These are phyloP conservation scores for Alcis repandata DNA, from an alignment of 2,888 invertebrate species.

Conservation along the genomic window DNA sequence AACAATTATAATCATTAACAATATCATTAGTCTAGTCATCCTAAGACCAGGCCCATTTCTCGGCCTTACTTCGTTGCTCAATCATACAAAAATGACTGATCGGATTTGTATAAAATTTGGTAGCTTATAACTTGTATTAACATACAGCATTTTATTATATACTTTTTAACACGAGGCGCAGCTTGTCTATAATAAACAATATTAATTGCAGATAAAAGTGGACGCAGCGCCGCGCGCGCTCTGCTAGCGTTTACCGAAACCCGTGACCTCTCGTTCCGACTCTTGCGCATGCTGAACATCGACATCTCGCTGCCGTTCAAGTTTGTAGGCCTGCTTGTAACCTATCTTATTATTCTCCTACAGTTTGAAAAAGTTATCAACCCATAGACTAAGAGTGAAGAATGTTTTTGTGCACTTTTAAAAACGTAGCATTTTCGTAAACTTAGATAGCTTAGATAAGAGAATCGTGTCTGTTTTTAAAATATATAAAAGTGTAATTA, in stretches of 20 bases:
- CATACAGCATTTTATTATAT: too few relatives aligned
- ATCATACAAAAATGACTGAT: too few relatives aligned
- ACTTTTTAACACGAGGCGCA: too few relatives aligned
- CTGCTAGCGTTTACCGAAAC: conserved; percentile 71
- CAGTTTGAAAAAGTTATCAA: conserved; percentile 73
- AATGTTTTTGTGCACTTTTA: background rate
- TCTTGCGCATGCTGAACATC: conserved; percentile 72
- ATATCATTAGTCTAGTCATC: too few relatives aligned
- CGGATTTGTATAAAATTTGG: too few relatives aligned
- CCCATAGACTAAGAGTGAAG: conserved; percentile 40
- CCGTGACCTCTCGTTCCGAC: conserved; percentile 70
- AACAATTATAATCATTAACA: too few relatives aligned
- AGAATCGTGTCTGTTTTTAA: too few relatives aligned
- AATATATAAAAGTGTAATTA: too few relatives aligned
- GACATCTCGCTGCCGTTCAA: conserved; percentile 76
- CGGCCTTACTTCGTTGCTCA: too few relatives aligned
- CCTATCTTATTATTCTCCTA: conserved; percentile 74
- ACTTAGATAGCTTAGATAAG: background rate
- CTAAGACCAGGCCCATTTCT: too few relatives aligned
- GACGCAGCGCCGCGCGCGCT: conserved; percentile 69
- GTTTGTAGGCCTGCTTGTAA: conserved; percentile 68
- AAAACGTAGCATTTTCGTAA: background rate
- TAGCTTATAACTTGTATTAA: too few relatives aligned
- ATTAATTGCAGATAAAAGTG: conserved; percentile 65
- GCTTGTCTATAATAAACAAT: too few relatives aligned